Base-by-base conservation (phyloP, 2,113 vertebrate genomes). In the Macroglossus sobrinus region DNA sequence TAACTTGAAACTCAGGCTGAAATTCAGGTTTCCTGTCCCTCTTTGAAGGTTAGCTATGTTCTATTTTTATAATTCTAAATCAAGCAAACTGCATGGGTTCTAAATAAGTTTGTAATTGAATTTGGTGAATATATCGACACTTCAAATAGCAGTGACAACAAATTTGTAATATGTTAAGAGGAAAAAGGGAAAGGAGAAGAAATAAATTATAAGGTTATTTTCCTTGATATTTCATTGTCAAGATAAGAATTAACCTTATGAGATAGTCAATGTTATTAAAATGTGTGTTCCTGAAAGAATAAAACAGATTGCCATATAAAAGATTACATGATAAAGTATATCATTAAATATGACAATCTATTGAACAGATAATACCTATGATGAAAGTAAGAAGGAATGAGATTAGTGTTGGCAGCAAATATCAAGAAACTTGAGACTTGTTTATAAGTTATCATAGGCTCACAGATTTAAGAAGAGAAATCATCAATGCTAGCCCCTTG, bases 91-190 rank as follows among this genome's bases (percentile, higher is more conserved):
- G 35, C 88, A 75, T 53, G 47, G 92, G 78, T 86, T 94, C 85
- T 89, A 82, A 95, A 64, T 93, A 95, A 89, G 91, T 97, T 82
- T 97, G 68, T 76, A 75, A 74, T 15, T 85, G 85, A 78, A 96
- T 94, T 89, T 95, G 93, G 82, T 89, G 96, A 89, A 85, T 97
- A 91, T 93, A 95, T 96, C 85, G 89, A 96, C 82, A 96, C 28
- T 82, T 96, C 84, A 93, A 95, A 96, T 53, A 95, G 71, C 61
- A 94, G 61, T 97, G 88, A 95, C 95, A 96, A 93, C 45, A 85
- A 61, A 82, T 94, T 57, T 68, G 72, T 15, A 53, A 93, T 89
- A 95, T 91, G 92, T 89, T 85, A 76, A 64, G 61, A 90, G 50
- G 89, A 96, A 26, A 94, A 40, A 40, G 35, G 55, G 47, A 35